phyloP scores from a whole-genome alignment of 2,888 invertebrate species.

The Drosophila tripunctata region DNA sequence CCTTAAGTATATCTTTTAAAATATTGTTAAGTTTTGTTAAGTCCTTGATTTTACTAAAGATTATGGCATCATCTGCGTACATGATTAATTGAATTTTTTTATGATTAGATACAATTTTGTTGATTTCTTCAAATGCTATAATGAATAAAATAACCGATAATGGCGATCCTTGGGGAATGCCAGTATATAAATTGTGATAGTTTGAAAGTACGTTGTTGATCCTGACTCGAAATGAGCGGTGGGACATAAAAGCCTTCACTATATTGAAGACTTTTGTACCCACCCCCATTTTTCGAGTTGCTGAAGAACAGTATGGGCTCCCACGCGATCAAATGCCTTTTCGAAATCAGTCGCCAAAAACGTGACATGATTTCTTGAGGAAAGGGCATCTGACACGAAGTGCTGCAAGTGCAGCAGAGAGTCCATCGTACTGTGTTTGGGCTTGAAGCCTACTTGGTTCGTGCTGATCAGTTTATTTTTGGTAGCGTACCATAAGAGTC shows the following conservation, averaged over 20 bases:
- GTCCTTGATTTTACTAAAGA: neutral
- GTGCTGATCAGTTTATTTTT: constrained; percentile 6
- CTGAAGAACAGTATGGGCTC: constrained; percentile 15
- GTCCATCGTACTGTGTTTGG: constrained; percentile 15
- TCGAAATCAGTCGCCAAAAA: constrained; percentile 28
- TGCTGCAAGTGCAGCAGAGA: constrained; percentile 22
- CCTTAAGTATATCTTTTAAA: neutral
- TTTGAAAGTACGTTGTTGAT: constrained; percentile 19
- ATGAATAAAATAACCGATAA: constrained; percentile 24
- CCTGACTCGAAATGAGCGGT: constrained; percentile 13
- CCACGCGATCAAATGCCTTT: constrained; percentile 30
- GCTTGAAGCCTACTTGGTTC: constrained; percentile 3
- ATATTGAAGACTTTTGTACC: constrained; percentile 20
- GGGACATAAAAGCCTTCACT: constrained; percentile 23
- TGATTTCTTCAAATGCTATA: constrained; percentile 21
- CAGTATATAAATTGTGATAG: constrained; percentile 1
- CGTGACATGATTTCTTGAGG: constrained; percentile 19
- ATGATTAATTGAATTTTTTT: constrained; percentile 4
- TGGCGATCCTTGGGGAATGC: constrained; percentile 26
- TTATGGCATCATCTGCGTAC: constrained; percentile 10
- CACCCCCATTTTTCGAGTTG: constrained; percentile 20
- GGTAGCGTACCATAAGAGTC: constrained; percentile 2
- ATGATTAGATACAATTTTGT: constrained; percentile 12
- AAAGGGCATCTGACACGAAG: constrained; percentile 11
- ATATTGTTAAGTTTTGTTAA: constrained; percentile 1